Base-by-base conservation (phyloP, 1,140 invertebrate genomes). In the Phenacoccus solenopsis region DNA sequence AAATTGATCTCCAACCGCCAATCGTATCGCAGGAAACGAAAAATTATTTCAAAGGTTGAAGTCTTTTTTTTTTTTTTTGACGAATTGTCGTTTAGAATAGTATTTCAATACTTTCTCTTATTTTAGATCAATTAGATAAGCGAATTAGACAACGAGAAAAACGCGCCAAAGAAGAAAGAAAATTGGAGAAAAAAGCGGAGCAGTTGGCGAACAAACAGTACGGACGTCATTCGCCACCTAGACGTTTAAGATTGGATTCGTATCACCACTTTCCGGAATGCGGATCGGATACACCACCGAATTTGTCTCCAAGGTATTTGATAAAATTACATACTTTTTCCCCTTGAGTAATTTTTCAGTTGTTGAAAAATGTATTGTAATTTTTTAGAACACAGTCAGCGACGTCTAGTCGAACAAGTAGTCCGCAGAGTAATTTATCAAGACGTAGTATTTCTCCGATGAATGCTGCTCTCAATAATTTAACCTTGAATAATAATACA, bases 1-100 rank as follows among this genome's bases (percentile, higher is more conserved):
- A 98, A 80, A 84, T 98, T 35, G 84, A 90, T 71, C 79, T 97
- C 10, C 81, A 84, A 74, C 83, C 85, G 59, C 89, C 90, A 2
- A 76, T 87, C 25, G 81, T 97, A 0, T 87, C 86, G 10, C 74
- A 83, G 59, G 84, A 84, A 71, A 86, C 89, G 35, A 75, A 90
- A 7, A 76, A 81, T 38, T 76, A 79, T 70, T 93, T 90, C 76
- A 80, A 84, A 79, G 85, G 89, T 90, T 77, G 72, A 67, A 75
- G 64, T 20, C 24, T 16, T 68, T 16, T 68, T 69, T 22, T n/a
- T 59, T n/a, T n/a, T n/a, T n/a, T n/a, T n/a, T n/a, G n/a, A n/a
- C 5, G 21, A 30, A 67, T 30, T 67, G 3, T 30, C 28, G 3
- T 64, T n/a, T n/a, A n/a, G n/a, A n/a, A n/a, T n/a, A n/a, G n/a